A percentile compares a stretch with the other conserved stretches of the same genome.
Evolutionary conservation across 1,140 invertebrate genomes (phyloP).

Genomic region (Pygmarrhopalites habei): DNA sequence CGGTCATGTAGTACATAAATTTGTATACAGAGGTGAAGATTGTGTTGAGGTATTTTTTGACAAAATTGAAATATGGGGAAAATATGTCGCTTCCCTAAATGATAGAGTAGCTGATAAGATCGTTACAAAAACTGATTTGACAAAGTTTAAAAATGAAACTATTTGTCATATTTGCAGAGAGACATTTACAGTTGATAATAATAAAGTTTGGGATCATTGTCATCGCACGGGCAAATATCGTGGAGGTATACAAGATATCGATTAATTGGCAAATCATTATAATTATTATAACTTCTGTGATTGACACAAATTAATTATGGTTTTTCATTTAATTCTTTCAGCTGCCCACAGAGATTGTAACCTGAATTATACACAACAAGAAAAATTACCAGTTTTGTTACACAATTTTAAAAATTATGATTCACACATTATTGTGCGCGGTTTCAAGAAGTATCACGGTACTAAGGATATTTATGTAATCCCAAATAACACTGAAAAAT

Average conservation of each 20-base stretch:
- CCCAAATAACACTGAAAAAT: constrained; percentile 22
- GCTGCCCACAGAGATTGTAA: background rate
- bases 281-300: no score
- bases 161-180: constrained; percentile 7
- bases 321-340: no score
- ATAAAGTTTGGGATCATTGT: constrained; percentile 5
- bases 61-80: background rate
- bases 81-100: background rate
- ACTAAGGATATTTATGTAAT: constrained; percentile 10
- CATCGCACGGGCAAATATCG: background rate
- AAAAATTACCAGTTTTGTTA: constrained; percentile 1
- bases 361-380: constrained; percentile 1
- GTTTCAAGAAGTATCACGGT: constrained; percentile 5
- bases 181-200: constrained; percentile 3
- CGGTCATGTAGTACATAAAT: background rate
- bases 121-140: background rate
- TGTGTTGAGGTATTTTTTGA: constrained; percentile 10
- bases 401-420: constrained; percentile 22
- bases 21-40: constrained; percentile 10
- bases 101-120: no score
- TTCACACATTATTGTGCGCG: constrained; percentile 14
- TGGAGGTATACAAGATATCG: no score
- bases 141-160: background rate
- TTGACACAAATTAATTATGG: no score
- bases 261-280: no score